Base-by-base conservation (phyloP, 2,888 invertebrate species). In the Arrhopalites spinosus region DNA sequence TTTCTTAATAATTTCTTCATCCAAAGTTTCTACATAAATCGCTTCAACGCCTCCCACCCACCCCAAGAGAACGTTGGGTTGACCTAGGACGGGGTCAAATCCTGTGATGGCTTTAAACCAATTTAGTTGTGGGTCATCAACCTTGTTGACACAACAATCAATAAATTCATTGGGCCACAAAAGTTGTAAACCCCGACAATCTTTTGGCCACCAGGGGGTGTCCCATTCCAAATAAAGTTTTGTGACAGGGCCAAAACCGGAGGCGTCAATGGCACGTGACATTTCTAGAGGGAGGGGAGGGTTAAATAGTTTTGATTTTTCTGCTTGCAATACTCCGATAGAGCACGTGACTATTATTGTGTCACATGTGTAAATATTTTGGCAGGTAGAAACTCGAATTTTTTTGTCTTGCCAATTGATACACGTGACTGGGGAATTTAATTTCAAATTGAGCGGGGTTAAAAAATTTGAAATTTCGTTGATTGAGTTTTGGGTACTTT, bases 1-100 rank as follows among this genome's bases (percentile, higher is more conserved):
- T 13, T 81, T 76, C 2, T 87, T 87, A 64, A 91, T 85, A 77
- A 87, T 85, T 20, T 87, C 84, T 78, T 88, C 88, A 30, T 84
- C 84, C 15, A 90, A 81, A 29, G 83, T 85, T 85, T 91, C 90
- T 84, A 91, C 87, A 70, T 86, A 84, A 53, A 86, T 84, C 8
- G 91, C 90, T 43, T 90, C 90, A 73, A 86, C 84, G 0, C 90
- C 90, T 17, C 90, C 89, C 8, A 92, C 87, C 91, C 91, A 91
- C 0, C 89, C 91, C 11, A 91, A 83, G 30, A 92, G 85, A 43
- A 89, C 87, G 77, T 87, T 87, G 0, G 87, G 85, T 50, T 87
- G 85, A n/a, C 84, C 82, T 13, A 90, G 84, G 50, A 89, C 86
- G 13, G 84, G 83, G 83, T 91, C 91, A 85, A 92, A 91, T 1